Conservation (phyloP, 1,140 invertebrate species). For the Papilio xuthus region DNA sequence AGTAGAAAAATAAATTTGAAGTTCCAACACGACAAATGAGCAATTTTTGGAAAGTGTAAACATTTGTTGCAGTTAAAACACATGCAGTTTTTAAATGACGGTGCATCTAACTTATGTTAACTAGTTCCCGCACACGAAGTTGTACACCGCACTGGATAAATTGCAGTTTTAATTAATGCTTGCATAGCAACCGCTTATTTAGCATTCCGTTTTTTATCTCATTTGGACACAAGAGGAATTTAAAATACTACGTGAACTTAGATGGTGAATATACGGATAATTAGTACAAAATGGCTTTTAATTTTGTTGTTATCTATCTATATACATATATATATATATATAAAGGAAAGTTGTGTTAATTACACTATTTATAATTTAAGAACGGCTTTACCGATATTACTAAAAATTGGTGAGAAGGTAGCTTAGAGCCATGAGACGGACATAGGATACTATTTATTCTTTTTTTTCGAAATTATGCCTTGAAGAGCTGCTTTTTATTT, state of each 20-base stretch:
- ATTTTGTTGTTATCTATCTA: background rate
- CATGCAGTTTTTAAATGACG: background rate
- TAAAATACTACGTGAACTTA: conserved; percentile 12
- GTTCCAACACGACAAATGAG: background rate
- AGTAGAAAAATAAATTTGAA: background rate
- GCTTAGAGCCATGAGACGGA: too few species aligned
- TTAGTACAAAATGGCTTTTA: background rate
- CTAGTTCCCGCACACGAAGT: conserved; percentile 12
- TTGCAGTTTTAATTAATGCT: conserved; percentile 65
- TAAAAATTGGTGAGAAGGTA: too few species aligned
- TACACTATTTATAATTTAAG: too few species aligned
- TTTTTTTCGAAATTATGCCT: too few species aligned
- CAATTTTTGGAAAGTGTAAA: background rate
- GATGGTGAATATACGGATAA: background rate
- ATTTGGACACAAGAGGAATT: conserved; percentile 10
- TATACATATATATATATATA: too few species aligned
- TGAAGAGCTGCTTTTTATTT: too few species aligned
- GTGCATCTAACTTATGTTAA: conserved; percentile 20
- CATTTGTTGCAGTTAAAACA: background rate
- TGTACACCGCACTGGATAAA: conserved; percentile 50
- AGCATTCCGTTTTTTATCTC: conserved; percentile 27
- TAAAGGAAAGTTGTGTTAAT: too few species aligned
- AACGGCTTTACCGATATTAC: too few species aligned
- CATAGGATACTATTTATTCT: too few species aligned
- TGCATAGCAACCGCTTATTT: conserved; percentile 44